phyloP scores from a whole-genome alignment of 2,113 vertebrate genomes.

The Hepsetus odoe region DNA sequence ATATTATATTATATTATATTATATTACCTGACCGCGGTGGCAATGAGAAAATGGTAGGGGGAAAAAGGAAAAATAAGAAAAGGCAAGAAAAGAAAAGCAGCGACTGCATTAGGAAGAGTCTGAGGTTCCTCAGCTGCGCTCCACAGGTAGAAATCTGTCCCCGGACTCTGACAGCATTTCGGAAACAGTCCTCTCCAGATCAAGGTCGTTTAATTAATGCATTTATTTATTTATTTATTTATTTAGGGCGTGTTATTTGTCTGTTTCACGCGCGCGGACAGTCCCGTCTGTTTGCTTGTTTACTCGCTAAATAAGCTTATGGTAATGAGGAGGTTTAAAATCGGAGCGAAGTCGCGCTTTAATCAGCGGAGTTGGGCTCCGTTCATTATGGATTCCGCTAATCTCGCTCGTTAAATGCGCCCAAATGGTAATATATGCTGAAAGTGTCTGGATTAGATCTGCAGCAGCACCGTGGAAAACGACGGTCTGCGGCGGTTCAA shows the following conservation, averaged over 20 bases:
- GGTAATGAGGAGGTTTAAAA: conserved; percentile 87
- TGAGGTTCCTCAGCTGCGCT: conserved; percentile 21
- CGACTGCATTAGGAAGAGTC: neutral
- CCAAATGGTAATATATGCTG: conserved; percentile 87
- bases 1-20: too few relatives aligned
- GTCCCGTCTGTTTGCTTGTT: conserved; percentile 84
- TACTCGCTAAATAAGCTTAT: conserved; percentile 94
- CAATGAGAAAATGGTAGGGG: neutral
- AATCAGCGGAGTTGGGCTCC: conserved; percentile 84
- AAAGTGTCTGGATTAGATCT: conserved; percentile 83
- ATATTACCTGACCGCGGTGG: too few relatives aligned
- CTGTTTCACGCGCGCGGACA: conserved; percentile 71
- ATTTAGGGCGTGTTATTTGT: conserved; percentile 35
- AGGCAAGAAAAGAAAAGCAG: neutral
- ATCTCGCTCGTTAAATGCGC: conserved; percentile 88
- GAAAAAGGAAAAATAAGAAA: neutral
- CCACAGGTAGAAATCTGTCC: conserved; percentile 17
- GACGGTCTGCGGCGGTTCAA: conserved; percentile 73
- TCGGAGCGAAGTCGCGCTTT: conserved; percentile 87
- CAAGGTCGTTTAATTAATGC: conserved; percentile 66
- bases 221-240: conserved; percentile 55
- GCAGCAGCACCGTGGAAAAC: conserved; percentile 77
- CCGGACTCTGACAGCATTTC: conserved; percentile 47
- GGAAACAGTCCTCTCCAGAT: conserved; percentile 76
- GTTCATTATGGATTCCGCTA: conserved; percentile 95